Base-by-base conservation (phyloP, 2,888 invertebrate genomes). In the Pristionchus exspectatus region DNA sequence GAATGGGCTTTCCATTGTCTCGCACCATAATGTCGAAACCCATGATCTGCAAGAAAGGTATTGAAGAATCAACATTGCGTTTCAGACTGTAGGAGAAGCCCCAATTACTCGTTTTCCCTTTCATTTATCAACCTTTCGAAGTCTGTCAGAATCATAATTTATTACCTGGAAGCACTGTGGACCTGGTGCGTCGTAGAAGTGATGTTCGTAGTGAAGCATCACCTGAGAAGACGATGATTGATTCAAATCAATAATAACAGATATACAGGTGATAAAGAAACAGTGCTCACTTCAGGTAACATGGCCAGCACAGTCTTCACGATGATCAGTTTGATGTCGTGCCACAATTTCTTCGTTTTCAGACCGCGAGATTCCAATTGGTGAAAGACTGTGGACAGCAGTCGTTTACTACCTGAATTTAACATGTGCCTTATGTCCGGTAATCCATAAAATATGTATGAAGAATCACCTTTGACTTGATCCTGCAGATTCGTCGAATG, bases 141-240 rank as follows among this genome's bases (percentile, higher is more conserved):
- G n/a, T n/a, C n/a, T n/a, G n/a, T n/a, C n/a, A n/a, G n/a, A n/a
- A n/a, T n/a, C n/a, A n/a, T n/a, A n/a, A n/a, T n/a, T n/a, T n/a
- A n/a, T 54, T 33, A 96, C 96, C 95, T 96, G 96, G 93, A 96
- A 96, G 92, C 96, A 96, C n/a, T 95, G 94, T 0, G 96, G 95
- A 27, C 95, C 95, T 1, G 91, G 90, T 24, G 94, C 93, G 59
- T 93, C 93, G 85, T 90, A 87, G 87, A 95, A 95, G 90, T 92
- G 93, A 91, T 93, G 93, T 92, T 91, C 95, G 92, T 92, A 95
- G 94, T 91, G 95, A 69, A 96, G 95, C 94, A 95, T 96, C 89
- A 96, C 91, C 87, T 87, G 72, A 50, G 44, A 50, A 50, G 44
- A 9, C 44, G n/a, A 27, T 9, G 2, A 27, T 69, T 69, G 14